A percentile compares a stretch with the other conserved stretches of the same genome.
Evolutionary conservation across 2,888 invertebrate genomes (phyloP).

Genomic region (Eremobia ochroleuca): DNA sequence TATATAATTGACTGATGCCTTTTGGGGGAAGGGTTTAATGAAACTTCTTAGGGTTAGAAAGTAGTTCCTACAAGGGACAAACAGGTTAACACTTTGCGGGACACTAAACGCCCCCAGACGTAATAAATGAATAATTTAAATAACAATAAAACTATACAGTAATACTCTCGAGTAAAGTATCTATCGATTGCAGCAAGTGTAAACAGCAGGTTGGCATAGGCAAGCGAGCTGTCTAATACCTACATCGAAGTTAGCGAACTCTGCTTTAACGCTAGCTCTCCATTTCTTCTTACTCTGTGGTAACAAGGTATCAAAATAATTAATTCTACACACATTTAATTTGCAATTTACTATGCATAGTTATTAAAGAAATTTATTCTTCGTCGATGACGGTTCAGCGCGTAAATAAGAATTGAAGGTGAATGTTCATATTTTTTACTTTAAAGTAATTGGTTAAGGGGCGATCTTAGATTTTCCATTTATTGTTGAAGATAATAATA

Average conservation of each 20-base stretch:
- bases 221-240: too few species aligned
- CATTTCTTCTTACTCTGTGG: constrained; percentile 33
- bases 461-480: neutral
- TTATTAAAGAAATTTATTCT: constrained; percentile 48
- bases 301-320: constrained; percentile 40
- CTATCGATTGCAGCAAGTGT: too few species aligned
- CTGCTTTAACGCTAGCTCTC: neutral
- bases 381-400: constrained; percentile 17
- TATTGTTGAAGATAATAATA: neutral
- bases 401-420: constrained; percentile 30
- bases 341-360: constrained; percentile 49
- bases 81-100: too few species aligned
- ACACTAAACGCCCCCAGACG: too few species aligned
- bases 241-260: neutral
- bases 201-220: neutral
- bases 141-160: too few species aligned
- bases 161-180: too few species aligned
- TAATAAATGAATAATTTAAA: too few species aligned
- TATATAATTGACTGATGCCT: too few species aligned
- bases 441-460: neutral
- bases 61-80: neutral
- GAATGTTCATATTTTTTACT: constrained; percentile 15
- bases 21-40: neutral
- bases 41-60: neutral
- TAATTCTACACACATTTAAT: constrained; percentile 58